Evolutionary conservation across 2,888 invertebrate species (phyloP).

Genomic region (Nomada goodeniana): DNA sequence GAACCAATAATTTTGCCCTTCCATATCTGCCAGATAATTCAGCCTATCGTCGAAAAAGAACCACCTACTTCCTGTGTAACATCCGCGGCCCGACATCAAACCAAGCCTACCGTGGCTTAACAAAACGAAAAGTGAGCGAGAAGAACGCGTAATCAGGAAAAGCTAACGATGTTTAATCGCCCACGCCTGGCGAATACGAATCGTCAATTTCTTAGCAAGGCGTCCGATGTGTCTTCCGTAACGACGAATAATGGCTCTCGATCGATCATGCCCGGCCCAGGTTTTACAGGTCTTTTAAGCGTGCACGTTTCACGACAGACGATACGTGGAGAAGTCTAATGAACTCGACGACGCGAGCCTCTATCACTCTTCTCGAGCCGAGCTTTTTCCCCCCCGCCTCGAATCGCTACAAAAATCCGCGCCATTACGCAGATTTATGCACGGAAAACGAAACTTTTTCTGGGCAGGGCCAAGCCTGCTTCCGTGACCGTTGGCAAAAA

Average conservation of each 20-base stretch:
- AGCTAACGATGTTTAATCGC: conserved; percentile 58
- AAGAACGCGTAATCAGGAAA: conserved; percentile 26
- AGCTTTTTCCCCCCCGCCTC: neutral
- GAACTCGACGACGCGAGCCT: conserved; percentile 55
- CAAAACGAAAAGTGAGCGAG: neutral
- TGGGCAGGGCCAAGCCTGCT: neutral
- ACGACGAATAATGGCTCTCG: conserved; percentile 69
- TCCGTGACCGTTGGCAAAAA: conserved; percentile 46
- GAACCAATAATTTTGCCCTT: neutral
- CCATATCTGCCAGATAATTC: too few relatives aligned
- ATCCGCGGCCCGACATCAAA: too few relatives aligned
- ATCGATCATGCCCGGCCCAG: conserved; percentile 61
- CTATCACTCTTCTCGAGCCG: conserved; percentile 32
- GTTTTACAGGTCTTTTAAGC: conserved; percentile 57
- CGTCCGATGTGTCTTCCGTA: conserved; percentile 45
- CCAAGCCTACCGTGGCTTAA: neutral
- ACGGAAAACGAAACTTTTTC: conserved; percentile 54
- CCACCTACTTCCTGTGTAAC: too few relatives aligned
- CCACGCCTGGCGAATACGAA: conserved; percentile 40
- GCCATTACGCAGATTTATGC: conserved; percentile 67
- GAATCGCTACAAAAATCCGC: conserved; percentile 45
- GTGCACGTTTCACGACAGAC: conserved; percentile 42
- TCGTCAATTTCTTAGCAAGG: conserved; percentile 43
- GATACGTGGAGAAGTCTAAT: conserved; percentile 59
- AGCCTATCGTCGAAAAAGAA: too few relatives aligned